Evolutionary conservation across 2,797 vertebrate species (phyloP).

Genomic region (Tapera naevia): DNA sequence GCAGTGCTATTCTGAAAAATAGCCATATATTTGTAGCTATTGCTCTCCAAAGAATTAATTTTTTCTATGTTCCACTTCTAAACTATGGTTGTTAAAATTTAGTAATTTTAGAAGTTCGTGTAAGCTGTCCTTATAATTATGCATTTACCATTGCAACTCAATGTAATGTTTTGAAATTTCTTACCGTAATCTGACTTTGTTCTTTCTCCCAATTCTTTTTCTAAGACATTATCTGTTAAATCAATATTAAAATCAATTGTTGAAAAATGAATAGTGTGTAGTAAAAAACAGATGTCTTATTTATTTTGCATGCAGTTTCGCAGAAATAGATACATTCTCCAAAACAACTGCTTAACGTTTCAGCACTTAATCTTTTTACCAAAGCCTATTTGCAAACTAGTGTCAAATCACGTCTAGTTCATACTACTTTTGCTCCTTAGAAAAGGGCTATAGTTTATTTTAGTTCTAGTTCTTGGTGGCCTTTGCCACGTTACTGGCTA

Average conservation of each 20-base stretch:
- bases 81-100: background rate
- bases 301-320: constrained; percentile 9
- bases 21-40: background rate
- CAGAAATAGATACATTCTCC: background rate
- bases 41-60: background rate
- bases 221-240: constrained; percentile 75
- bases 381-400: background rate
- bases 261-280: constrained; percentile 22
- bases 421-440: background rate
- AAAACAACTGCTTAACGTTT: background rate
- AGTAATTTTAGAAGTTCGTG: background rate
- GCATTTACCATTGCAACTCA: background rate
- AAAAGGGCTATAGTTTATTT: background rate
- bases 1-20: background rate
- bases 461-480: background rate
- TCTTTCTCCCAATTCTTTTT: constrained; percentile 75
- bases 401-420: background rate
- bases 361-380: background rate
- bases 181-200: constrained; percentile 66
- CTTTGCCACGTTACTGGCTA: background rate
- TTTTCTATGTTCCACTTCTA: constrained; percentile 1
- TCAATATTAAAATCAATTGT: constrained; percentile 57
- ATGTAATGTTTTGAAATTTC: constrained; percentile 42
- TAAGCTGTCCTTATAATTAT: background rate
- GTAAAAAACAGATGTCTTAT: constrained; percentile 12